phyloP scores from a whole-genome alignment of 2,888 invertebrate species.

The Brachyopa scutellaris region DNA sequence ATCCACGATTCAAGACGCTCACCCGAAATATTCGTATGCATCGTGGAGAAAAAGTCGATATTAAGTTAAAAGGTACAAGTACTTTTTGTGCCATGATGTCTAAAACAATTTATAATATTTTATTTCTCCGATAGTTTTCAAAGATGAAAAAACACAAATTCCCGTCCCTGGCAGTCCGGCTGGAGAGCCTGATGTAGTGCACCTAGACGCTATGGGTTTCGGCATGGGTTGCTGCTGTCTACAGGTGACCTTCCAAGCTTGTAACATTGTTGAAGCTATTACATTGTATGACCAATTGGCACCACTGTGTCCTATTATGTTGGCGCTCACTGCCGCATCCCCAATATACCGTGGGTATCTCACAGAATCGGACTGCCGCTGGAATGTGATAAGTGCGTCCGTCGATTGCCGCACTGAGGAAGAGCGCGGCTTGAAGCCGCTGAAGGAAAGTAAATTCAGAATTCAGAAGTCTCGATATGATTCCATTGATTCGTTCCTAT shows the following conservation, averaged over 20 bases:
- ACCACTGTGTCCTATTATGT: constrained; percentile 97
- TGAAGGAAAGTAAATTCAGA: constrained; percentile 89
- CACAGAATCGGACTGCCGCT: constrained; percentile 98
- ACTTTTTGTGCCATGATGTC: too few species aligned
- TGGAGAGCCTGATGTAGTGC: constrained; percentile 94
- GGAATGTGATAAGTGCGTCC: constrained; percentile 97
- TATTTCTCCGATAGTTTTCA: too few species aligned
- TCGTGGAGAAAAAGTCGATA: constrained; percentile 96
- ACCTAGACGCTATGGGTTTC: constrained; percentile 99
- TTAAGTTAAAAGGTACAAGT: constrained; percentile 95
- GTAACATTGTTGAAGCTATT: constrained; percentile 97
- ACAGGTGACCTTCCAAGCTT: constrained; percentile 96
- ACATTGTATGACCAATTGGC: constrained; percentile 98
- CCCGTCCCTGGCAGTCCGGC: constrained; percentile 92
- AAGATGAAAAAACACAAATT: constrained; percentile 92
- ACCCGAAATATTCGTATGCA: constrained; percentile 95
- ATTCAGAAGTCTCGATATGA: constrained; percentile 98
- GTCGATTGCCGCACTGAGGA: constrained; percentile 97
- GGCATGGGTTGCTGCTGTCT: constrained; percentile 99
- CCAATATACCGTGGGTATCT: constrained; percentile 96
- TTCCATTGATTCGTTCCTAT: constrained; percentile 98
- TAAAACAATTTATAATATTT: too few species aligned
- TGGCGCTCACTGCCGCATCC: constrained; percentile 98
- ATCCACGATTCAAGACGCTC: constrained; percentile 96
- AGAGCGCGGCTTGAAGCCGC: constrained; percentile 91